Percentiles rank a stretch among this genome's conserved stretches.
These are phyloP conservation scores for Melieria omissa DNA, from an alignment of 2,888 invertebrate genomes.

Conservation along the genomic window DNA sequence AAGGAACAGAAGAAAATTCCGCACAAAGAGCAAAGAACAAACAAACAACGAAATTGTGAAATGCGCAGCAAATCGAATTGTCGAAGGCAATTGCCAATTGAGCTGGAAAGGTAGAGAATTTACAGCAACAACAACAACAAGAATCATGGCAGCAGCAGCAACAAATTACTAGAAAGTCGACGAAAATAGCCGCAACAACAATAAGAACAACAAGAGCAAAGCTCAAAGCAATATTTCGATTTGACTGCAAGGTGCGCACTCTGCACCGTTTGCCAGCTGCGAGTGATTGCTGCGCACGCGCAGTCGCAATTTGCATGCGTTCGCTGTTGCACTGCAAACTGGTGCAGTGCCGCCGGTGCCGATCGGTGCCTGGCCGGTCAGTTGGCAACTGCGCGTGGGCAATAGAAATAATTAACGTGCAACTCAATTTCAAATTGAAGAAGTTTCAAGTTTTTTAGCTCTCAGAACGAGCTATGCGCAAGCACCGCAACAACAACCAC, in stretches of 20 bases:
- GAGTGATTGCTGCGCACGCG: constrained; percentile 1
- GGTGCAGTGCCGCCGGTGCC: no score
- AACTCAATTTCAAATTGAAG: background rate
- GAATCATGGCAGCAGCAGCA: background rate
- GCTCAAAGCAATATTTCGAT: background rate
- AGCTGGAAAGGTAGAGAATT: background rate
- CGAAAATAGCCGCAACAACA: background rate
- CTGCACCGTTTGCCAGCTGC: background rate
- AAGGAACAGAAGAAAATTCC: background rate
- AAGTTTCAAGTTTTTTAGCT: background rate
- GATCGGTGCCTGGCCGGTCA: no score
- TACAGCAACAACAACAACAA: background rate
- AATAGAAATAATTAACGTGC: background rate
- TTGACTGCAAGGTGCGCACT: constrained; percentile 4
- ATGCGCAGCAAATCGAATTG: background rate
- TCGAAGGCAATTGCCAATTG: background rate
- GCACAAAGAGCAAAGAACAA: background rate
- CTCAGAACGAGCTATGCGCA: no score
- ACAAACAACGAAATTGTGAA: background rate
- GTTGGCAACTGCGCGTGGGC: no score
- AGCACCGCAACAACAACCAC: no score
- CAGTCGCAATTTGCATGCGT: background rate
- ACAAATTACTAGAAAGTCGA: background rate
- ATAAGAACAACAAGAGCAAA: background rate
- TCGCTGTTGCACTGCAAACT: no score